These are phyloP conservation scores for Cancer borealis DNA, from an alignment of 2,888 invertebrate species.

Conservation along the genomic window DNA sequence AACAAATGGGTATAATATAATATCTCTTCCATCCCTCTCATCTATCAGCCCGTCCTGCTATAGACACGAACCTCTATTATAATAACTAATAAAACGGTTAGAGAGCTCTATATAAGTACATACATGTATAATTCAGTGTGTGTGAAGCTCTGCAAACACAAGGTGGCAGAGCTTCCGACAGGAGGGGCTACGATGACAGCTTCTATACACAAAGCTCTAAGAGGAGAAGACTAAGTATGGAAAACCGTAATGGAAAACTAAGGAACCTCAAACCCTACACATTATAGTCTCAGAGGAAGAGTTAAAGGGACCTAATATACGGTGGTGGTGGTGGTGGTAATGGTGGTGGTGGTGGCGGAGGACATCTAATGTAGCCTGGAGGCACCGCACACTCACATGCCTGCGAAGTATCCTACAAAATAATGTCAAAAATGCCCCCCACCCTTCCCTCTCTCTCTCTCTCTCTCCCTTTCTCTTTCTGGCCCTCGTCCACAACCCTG, in stretches of 20 bases:
- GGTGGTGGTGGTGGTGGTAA: conserved; percentile 43
- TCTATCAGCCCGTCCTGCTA: conserved; percentile 31
- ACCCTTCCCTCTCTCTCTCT: background rate
- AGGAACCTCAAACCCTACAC: conserved; percentile 25
- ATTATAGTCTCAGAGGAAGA: conserved; percentile 32
- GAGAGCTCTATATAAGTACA: conserved; percentile 45
- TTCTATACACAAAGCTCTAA: conserved; percentile 30
- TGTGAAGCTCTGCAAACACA: background rate
- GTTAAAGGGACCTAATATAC: conserved; percentile 23
- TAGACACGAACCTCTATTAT: conserved; percentile 28
- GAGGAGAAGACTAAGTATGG: conserved; percentile 23
- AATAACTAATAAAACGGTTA: conserved; percentile 41
- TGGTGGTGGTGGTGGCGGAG: conserved; percentile 32
- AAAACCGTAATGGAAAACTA: conserved; percentile 7
- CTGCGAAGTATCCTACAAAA: background rate
- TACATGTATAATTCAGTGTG: conserved; percentile 44
- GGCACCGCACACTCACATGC: conserved; percentile 25
- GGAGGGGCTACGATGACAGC: conserved; percentile 35
- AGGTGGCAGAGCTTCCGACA: background rate
- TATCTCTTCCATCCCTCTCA: background rate
- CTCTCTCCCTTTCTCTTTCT: background rate
- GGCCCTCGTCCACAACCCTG: background rate
- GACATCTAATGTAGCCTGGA: background rate
- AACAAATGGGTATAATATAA: background rate
- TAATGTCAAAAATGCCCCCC: background rate